These are phyloP conservation scores for Protonemura montana DNA, from an alignment of 2,888 invertebrate genomes.

Conservation along the genomic window DNA sequence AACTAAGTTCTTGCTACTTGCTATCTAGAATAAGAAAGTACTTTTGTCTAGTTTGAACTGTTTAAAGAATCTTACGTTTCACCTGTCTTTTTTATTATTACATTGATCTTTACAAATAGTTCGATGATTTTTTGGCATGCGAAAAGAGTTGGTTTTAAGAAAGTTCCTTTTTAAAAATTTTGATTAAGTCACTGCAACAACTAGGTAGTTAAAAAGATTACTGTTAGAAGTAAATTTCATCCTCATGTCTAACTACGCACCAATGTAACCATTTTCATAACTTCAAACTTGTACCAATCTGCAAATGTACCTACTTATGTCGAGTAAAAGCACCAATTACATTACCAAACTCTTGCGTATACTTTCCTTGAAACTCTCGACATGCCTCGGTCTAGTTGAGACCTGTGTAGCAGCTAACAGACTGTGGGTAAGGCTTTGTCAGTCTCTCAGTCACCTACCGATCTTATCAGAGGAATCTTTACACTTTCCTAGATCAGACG, in stretches of 20 bases:
- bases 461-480: constrained; percentile 40
- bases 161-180: not conserved
- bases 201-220: not conserved
- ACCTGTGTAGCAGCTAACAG: not conserved
- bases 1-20: not conserved
- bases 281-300: not conserved
- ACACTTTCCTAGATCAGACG: constrained; percentile 26
- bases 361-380: not conserved
- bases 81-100: not conserved
- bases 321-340: not conserved
- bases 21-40: not conserved
- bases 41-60: not conserved
- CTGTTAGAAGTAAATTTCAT: not conserved
- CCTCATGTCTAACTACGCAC: not conserved
- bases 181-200: not conserved
- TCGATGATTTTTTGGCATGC: not conserved
- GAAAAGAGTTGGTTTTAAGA: not conserved
- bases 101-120: not conserved
- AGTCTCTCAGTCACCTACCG: not conserved
- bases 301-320: not conserved
- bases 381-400: not conserved
- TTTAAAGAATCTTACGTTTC: not conserved
- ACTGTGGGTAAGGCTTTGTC: not conserved
- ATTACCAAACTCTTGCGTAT: not conserved
- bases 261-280: not conserved